Evolutionary conservation across 2,888 invertebrate species (phyloP), one percentile per base, ranked within the genome.

Genomic region (Ormyrus nitidulus): DNA sequence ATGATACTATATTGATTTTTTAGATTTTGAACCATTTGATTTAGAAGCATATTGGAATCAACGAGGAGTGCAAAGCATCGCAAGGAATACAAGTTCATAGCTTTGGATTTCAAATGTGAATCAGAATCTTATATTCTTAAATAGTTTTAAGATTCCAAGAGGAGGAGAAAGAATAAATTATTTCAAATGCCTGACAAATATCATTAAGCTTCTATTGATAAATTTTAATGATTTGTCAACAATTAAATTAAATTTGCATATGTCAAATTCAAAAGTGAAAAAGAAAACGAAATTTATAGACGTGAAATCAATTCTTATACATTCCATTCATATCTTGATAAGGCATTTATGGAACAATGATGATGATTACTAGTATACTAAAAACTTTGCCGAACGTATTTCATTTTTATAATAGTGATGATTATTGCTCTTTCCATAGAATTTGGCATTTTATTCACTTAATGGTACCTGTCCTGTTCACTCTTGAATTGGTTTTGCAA

Each of bases 21-120:
- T 93, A 87, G 95, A 95, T 91, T 96, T 96, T 89, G 93, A 94
- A 89, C 95, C 96, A 9, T 96, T 96, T 89, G 94, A 96, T 90
- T 91, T 96, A 81, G 95, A 95, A 86, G 94, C 94, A 86, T 95
- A 94, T 92, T 95, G 95, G 94, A 95, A 93, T 19, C 93, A 95
- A 80, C 93, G 94, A 78, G 91, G 94, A 82, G 93, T 95, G 76
- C 95, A 95, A 90, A 94, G 92, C 89, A 92, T 94, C 85, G 93
- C 89, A 64, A 86, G 90, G 81, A 90, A 90, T 83, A 82, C 89
- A 64, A 90, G 85, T 81, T 90, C 90, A 87, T 90, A 90, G 90
- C 90, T 89, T 86, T 88, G 88, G 86, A 88, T 88, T 85, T 86
- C 84, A 84, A 72, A 82, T 83, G 58, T 85, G 64, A 87, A 88